A percentile compares a stretch with the other conserved stretches of the same genome.
Evolutionary conservation across 2,113 vertebrate species (phyloP).

Genomic region (Holacanthus passer): DNA sequence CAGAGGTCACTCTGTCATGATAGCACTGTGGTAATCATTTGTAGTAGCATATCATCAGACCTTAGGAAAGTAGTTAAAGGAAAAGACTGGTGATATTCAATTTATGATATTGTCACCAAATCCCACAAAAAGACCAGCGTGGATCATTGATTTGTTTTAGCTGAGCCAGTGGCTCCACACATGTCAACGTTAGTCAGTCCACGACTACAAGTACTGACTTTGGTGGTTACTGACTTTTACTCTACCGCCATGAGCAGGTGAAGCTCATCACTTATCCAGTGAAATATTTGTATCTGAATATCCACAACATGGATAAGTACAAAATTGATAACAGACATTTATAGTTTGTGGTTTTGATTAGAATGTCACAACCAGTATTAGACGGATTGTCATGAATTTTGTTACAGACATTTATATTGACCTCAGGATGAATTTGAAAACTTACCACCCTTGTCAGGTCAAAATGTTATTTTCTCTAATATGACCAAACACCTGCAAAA

Average conservation of each 20-base stretch:
- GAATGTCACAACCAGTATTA: background rate
- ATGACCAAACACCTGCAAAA: too few relatives aligned
- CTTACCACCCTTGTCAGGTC: background rate
- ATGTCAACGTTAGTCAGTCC: background rate
- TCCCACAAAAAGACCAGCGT: background rate
- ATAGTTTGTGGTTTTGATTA: background rate
- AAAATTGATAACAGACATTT: too few relatives aligned
- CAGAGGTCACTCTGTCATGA: conserved; percentile 3
- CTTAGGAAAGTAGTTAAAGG: background rate
- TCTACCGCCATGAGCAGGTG: background rate
- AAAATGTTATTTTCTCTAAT: background rate
- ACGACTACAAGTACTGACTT: background rate
- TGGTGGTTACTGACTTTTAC: background rate
- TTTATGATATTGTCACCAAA: background rate
- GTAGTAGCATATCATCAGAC: background rate
- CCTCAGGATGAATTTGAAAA: background rate
- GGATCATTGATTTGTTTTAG: background rate
- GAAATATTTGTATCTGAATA: background rate
- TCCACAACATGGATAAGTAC: too few relatives aligned
- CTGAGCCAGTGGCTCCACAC: too few relatives aligned
- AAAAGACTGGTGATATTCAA: background rate
- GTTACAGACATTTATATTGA: background rate
- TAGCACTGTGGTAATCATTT: conserved; percentile 14
- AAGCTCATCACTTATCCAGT: background rate
- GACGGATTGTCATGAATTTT: background rate